phyloP scores from a whole-genome alignment of 2,797 vertebrate species.

The Platalea minor region DNA sequence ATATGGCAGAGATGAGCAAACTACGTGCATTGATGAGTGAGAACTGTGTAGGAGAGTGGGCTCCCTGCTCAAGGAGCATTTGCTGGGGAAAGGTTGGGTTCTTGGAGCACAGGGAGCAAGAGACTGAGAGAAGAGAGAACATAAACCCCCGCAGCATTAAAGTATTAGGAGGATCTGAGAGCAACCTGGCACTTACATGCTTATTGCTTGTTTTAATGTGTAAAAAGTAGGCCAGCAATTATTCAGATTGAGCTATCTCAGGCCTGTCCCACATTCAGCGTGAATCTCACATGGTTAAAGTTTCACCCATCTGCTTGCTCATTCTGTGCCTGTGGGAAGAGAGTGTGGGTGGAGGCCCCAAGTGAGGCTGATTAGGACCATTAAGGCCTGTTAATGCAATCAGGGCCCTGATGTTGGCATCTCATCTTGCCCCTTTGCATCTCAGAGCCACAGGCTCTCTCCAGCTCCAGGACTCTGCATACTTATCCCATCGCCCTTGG shows the following conservation, averaged over 20 bases:
- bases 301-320: background rate
- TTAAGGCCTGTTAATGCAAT: background rate
- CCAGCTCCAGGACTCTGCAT: background rate
- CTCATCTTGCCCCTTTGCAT: background rate
- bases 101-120: background rate
- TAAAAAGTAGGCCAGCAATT: background rate
- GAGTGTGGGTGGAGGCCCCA: background rate
- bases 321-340: background rate
- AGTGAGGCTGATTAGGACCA: background rate
- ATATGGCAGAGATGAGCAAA: background rate
- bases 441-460: background rate
- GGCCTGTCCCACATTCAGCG: background rate
- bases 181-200: background rate
- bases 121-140: background rate
- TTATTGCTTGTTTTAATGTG: background rate
- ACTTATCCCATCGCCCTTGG: background rate
- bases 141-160: background rate
- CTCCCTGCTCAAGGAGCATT: background rate
- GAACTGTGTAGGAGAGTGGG: fast-evolving
- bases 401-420: background rate
- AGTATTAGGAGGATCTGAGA: background rate
- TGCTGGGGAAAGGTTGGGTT: background rate
- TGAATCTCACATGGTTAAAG: background rate
- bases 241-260: background rate
- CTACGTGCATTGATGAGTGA: fast-evolving